A percentile compares a stretch with the other conserved stretches of the same genome.
Conservation (phyloP, 2,797 vertebrate genomes). For the Argentina silus region DNA sequence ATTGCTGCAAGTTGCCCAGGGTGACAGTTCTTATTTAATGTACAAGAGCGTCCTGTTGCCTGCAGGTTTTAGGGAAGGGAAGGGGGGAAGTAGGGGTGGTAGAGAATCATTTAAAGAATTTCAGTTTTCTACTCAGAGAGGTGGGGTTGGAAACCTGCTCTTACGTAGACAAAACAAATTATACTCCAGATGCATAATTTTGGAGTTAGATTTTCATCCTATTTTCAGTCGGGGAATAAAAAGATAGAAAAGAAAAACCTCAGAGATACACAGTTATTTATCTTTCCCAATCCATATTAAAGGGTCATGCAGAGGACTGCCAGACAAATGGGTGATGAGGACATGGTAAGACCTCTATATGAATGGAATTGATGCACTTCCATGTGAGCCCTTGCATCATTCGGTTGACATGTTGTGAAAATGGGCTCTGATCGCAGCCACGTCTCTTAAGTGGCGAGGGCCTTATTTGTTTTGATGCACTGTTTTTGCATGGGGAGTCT, state of each 20-base stretch:
- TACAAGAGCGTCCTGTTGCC: slow-evolving; percentile 96
- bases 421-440: slow-evolving; percentile 71
- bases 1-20: slow-evolving; percentile 95
- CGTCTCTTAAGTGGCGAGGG: slow-evolving; percentile 74
- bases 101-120: slow-evolving; percentile 38
- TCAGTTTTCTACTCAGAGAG: slow-evolving; percentile 15
- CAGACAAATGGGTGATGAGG: slow-evolving; percentile 51
- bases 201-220: neutral
- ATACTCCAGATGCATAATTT: slow-evolving; percentile 5
- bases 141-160: slow-evolving; percentile 30
- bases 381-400: slow-evolving; percentile 62
- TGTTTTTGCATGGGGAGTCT: slow-evolving; percentile 75
- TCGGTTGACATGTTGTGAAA: slow-evolving; percentile 68
- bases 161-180: slow-evolving; percentile 24
- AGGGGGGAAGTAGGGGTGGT: slow-evolving; percentile 28
- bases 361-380: slow-evolving; percentile 53
- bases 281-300: slow-evolving; percentile 43
- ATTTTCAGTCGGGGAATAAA: slow-evolving; percentile 16
- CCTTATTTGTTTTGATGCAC: slow-evolving; percentile 84
- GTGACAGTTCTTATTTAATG: slow-evolving; percentile 99
- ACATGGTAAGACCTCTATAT: neutral
- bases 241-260: slow-evolving; percentile 15
- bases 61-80: slow-evolving; percentile 83
- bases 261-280: slow-evolving; percentile 15
- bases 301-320: slow-evolving; percentile 18